A percentile compares a stretch with the other conserved stretches of the same genome.
phyloP scores from a whole-genome alignment of 2,888 invertebrate genomes.

The Disparrhopalites patrizii region DNA sequence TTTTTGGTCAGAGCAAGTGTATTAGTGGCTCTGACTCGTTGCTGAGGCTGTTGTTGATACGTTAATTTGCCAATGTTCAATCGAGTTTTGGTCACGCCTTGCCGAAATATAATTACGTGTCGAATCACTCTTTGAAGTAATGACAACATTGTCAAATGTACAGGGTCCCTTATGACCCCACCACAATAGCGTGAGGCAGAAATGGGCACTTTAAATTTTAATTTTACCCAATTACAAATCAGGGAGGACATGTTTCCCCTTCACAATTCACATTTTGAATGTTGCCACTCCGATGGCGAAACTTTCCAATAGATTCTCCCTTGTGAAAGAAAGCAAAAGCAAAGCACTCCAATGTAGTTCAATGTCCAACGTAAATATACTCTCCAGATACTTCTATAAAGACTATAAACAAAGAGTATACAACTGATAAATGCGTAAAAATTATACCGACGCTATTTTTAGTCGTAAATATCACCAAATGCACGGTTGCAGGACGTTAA shows the following conservation, averaged over 20 bases:
- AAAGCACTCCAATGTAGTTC: too few species aligned
- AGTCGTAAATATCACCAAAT: too few species aligned
- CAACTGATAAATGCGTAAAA: too few species aligned
- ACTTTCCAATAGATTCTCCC: too few species aligned
- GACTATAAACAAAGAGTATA: too few species aligned
- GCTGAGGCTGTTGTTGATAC: not conserved
- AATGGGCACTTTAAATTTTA: not conserved
- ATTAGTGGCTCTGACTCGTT: not conserved
- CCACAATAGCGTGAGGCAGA: not conserved
- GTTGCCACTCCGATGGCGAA: not conserved
- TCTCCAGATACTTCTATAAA: too few species aligned
- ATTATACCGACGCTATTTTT: too few species aligned
- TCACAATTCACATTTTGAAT: not conserved
- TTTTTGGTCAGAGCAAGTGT: slow-evolving; percentile 7
- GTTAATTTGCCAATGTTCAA: slow-evolving; percentile 18
- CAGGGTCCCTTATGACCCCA: not conserved
- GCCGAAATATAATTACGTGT: slow-evolving; percentile 9
- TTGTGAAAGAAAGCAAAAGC: too few species aligned
- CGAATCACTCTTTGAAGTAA: slow-evolving; percentile 16
- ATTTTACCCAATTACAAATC: slow-evolving; percentile 16
- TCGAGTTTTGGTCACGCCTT: not conserved
- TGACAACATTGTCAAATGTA: slow-evolving; percentile 10
- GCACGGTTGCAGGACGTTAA: too few species aligned
- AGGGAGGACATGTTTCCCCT: slow-evolving; percentile 1
- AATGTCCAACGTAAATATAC: too few species aligned